phyloP scores from a whole-genome alignment of 2,797 vertebrate species.

The Pangasius macronema region DNA sequence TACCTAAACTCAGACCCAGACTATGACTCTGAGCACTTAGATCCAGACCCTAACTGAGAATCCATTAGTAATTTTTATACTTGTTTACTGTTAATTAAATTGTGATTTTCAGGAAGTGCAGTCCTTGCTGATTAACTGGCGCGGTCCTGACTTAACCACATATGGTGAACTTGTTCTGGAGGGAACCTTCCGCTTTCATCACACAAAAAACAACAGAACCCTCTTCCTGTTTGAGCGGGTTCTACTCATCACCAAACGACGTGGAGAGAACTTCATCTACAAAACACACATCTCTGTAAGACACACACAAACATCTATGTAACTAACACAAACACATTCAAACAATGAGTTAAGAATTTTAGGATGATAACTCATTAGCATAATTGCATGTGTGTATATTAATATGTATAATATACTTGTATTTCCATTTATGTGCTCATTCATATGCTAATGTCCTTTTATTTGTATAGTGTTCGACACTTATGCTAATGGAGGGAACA shows the following conservation, averaged over 20 bases:
- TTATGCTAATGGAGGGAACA: conserved; percentile 92
- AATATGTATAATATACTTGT: neutral
- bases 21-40: too few species aligned
- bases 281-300: conserved; percentile 88
- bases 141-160: conserved; percentile 86
- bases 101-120: conserved; percentile 84
- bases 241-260: conserved; percentile 88
- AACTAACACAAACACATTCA: neutral
- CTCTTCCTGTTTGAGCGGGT: conserved; percentile 91
- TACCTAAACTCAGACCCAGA: neutral
- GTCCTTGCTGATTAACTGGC: conserved; percentile 91
- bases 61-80: neutral
- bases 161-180: conserved; percentile 92
- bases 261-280: conserved; percentile 86
- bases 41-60: neutral
- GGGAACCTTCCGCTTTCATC: conserved; percentile 87
- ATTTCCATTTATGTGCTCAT: neutral
- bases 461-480: conserved; percentile 80
- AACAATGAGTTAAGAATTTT: neutral
- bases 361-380: neutral
- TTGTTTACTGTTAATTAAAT: neutral
- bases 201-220: conserved; percentile 84
- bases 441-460: neutral
- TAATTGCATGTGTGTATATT: neutral
- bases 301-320: neutral